Conservation (phyloP, 2,113 vertebrate genomes). For the Tringa solitaria region DNA sequence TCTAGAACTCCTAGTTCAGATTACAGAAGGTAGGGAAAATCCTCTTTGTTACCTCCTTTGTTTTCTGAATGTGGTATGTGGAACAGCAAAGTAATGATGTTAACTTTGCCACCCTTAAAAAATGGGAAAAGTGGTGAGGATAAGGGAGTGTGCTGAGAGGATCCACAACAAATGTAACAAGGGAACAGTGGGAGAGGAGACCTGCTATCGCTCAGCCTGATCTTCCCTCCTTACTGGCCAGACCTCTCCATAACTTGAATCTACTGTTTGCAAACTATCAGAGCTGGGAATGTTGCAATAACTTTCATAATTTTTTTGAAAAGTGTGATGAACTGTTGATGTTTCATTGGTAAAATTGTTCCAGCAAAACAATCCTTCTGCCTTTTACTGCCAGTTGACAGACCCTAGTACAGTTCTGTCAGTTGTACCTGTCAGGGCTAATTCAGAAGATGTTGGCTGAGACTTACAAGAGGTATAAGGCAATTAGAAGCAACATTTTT, state of each 20-base stretch:
- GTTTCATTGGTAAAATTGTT: background rate
- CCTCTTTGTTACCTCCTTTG: background rate
- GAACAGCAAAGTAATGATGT: background rate
- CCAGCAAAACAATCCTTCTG: background rate
- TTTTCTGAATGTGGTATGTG: background rate
- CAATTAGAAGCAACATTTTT: background rate
- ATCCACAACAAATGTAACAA: background rate
- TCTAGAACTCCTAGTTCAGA: background rate
- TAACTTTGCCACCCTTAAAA: background rate
- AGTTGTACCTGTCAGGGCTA: background rate
- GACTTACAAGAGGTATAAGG: background rate
- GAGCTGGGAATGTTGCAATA: background rate
- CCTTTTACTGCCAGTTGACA: background rate
- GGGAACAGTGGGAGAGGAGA: background rate
- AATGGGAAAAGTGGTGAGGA: background rate
- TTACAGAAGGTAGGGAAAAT: background rate
- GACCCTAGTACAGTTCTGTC: background rate
- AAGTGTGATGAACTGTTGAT: background rate
- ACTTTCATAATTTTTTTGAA: background rate
- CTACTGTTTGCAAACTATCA: background rate
- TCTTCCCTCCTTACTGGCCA: background rate
- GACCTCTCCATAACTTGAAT: background rate
- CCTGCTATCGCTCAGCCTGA: fast-evolving
- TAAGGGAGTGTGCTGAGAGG: background rate
- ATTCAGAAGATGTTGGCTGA: background rate